These are phyloP conservation scores for Bradypodion ventrale DNA, from an alignment of 2,797 vertebrate genomes.

Conservation along the genomic window DNA sequence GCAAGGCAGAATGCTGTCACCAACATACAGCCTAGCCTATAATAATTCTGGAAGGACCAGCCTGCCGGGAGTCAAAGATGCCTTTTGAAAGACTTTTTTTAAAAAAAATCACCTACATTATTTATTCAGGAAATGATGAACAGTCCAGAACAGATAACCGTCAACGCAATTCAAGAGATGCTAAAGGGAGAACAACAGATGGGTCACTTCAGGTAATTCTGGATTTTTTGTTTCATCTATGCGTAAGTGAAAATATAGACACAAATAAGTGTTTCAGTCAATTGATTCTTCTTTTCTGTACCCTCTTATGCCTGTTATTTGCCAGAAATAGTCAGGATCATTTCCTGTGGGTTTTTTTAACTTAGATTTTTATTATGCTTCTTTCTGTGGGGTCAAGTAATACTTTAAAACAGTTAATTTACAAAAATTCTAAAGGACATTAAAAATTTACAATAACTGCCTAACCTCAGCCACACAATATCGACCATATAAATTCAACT, in stretches of 20 bases:
- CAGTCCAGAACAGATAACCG: slow-evolving; percentile 91
- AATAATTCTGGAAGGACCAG: neutral
- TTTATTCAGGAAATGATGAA: slow-evolving; percentile 85
- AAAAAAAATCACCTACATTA: slow-evolving; percentile 13
- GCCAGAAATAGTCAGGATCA: neutral
- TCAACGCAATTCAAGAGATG: slow-evolving; percentile 89
- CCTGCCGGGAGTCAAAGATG: too few species aligned
- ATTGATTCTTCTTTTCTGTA: neutral
- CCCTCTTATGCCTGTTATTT: neutral
- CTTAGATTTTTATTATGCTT: neutral
- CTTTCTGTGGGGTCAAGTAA: neutral
- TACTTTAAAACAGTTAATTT: neutral
- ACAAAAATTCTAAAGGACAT: neutral
- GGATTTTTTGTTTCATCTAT: slow-evolving; percentile 16
- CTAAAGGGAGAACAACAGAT: slow-evolving; percentile 88
- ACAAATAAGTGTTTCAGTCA: neutral
- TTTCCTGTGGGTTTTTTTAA: neutral
- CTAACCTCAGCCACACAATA: neutral
- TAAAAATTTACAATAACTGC: neutral
- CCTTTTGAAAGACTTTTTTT: neutral
- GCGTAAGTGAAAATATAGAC: neutral
- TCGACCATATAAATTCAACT: neutral
- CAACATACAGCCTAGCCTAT: too few species aligned
- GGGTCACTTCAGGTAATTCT: slow-evolving; percentile 91
- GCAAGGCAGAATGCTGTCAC: neutral